Percentiles rank a stretch among this genome's conserved stretches.
These are phyloP conservation scores for Drosophila anomalata DNA, from an alignment of 2,888 invertebrate genomes.

Conservation along the genomic window DNA sequence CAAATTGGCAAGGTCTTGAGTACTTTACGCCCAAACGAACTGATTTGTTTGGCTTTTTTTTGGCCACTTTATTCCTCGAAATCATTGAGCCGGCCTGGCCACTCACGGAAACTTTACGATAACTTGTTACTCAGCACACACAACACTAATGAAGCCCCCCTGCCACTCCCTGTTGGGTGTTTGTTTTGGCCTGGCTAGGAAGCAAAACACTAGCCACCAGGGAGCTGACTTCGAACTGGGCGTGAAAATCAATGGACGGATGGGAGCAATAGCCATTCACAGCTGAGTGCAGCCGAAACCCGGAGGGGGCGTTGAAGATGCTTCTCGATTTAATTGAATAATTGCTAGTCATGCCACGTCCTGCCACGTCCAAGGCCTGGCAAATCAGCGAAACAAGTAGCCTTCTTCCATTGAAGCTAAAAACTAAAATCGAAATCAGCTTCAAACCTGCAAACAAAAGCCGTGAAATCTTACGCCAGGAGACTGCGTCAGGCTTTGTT, in stretches of 20 bases:
- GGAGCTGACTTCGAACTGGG: slow-evolving; percentile 50
- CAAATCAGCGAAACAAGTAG: slow-evolving; percentile 27
- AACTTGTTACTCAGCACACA: slow-evolving; percentile 48
- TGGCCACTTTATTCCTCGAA: slow-evolving; percentile 30
- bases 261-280: slow-evolving; percentile 41
- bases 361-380: slow-evolving; percentile 47
- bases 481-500: slow-evolving; percentile 46
- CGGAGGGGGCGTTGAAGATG: slow-evolving; percentile 67
- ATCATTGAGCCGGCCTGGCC: slow-evolving; percentile 25
- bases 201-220: slow-evolving; percentile 24
- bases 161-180: neutral
- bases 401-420: slow-evolving; percentile 4
- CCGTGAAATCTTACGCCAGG: slow-evolving; percentile 29
- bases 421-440: slow-evolving; percentile 9
- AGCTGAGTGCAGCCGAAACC: slow-evolving; percentile 48
- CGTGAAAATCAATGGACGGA: slow-evolving; percentile 71
- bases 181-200: slow-evolving; percentile 18
- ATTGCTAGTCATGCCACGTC: slow-evolving; percentile 82
- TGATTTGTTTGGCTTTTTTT: slow-evolving; percentile 58
- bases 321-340: slow-evolving; percentile 83
- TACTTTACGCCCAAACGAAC: slow-evolving; percentile 66
- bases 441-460: slow-evolving; percentile 29
- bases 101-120: slow-evolving; percentile 43
- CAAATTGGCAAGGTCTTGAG: slow-evolving; percentile 59
- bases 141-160: slow-evolving; percentile 57